A percentile compares a stretch with the other conserved stretches of the same genome.
Conservation (phyloP, 2,888 invertebrate species). For the Megaustenia siamemsis region DNA sequence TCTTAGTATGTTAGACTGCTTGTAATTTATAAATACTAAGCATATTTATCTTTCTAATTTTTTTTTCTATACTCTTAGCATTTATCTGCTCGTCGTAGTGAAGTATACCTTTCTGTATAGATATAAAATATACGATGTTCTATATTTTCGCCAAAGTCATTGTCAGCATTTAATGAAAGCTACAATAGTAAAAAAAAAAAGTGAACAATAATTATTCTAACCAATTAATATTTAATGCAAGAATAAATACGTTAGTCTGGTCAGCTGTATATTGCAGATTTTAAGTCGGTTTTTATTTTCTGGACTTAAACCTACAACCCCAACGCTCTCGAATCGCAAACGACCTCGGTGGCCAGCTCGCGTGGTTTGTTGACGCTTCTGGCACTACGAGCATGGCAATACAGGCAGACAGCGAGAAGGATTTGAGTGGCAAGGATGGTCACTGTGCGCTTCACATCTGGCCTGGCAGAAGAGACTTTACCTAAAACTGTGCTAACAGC, state of each 20-base stretch:
- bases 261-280: too few relatives aligned
- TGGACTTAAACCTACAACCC: neutral
- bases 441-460: conserved; percentile 4
- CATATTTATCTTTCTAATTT: neutral
- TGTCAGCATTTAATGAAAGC: too few relatives aligned
- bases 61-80: too few relatives aligned
- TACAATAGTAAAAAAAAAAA: too few relatives aligned
- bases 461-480: conserved; percentile 10
- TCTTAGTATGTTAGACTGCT: neutral
- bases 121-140: neutral
- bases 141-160: too few relatives aligned
- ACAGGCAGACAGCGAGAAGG: neutral
- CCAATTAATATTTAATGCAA: too few relatives aligned
- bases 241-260: too few relatives aligned
- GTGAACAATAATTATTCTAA: too few relatives aligned
- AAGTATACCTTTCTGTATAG: neutral
- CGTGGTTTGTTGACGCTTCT: neutral
- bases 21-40: neutral
- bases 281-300: neutral
- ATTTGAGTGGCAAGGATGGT: conserved; percentile 3
- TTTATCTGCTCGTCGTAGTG: too few relatives aligned
- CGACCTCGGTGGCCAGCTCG: neutral
- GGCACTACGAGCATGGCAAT: neutral
- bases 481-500: neutral
- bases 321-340: neutral